Conservation (phyloP, 2,888 invertebrate species). For the Lepidocyrtoides sp. region DNA sequence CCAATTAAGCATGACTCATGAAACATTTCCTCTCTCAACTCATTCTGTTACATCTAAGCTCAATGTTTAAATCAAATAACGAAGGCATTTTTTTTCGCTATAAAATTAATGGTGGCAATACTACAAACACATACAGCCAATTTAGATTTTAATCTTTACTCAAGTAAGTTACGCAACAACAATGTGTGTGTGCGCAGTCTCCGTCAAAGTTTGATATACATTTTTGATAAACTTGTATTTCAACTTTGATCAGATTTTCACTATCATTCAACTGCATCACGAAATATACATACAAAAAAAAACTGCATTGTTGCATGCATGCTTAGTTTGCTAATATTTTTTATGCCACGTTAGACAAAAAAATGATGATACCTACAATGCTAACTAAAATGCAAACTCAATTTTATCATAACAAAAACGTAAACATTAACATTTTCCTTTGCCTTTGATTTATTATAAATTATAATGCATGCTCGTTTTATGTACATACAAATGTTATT, state of each 20-base stretch:
- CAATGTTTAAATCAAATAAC: constrained; percentile 29
- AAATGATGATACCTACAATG: too few relatives aligned
- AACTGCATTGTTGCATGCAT: constrained; percentile 6
- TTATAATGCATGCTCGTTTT: not conserved
- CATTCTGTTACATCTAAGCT: constrained; percentile 48
- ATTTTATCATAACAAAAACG: too few relatives aligned
- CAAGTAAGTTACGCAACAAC: constrained; percentile 33
- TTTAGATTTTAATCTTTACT: not conserved
- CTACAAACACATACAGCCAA: not conserved
- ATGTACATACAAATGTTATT: not conserved
- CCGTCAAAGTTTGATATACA: constrained; percentile 30
- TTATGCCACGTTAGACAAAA: not conserved
- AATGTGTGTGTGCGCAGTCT: constrained; percentile 45
- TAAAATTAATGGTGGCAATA: not conserved
- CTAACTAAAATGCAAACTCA: not conserved
- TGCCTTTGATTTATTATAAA: not conserved
- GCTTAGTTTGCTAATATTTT: not conserved
- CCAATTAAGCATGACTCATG: constrained; percentile 75
- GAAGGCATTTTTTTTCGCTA: too few relatives aligned
- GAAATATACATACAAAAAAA: constrained; percentile 11
- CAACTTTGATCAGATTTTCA: constrained; percentile 64
- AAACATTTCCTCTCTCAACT: constrained; percentile 74
- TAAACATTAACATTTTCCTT: too few relatives aligned
- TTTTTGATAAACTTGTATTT: constrained; percentile 63
- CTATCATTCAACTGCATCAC: constrained; percentile 33